Evolutionary conservation across 2,888 invertebrate species (phyloP).

Genomic region (Atethmia centrago): DNA sequence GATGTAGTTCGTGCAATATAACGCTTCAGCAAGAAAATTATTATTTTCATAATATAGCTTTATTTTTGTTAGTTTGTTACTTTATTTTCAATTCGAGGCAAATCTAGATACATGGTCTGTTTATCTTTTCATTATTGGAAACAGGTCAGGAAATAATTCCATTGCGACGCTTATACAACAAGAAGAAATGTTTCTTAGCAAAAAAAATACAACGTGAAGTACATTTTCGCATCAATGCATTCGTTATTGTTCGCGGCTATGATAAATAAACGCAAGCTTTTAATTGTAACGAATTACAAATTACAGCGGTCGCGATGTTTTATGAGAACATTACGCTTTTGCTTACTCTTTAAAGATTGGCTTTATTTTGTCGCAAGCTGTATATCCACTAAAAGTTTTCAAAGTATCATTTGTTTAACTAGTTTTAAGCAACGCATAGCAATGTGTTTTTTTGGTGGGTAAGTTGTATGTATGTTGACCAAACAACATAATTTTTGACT

Average conservation of each 20-base stretch:
- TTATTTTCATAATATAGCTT: neutral
- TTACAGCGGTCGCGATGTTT: neutral
- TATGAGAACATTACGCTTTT: slow-evolving; percentile 4
- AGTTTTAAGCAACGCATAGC: slow-evolving; percentile 11
- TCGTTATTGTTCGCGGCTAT: slow-evolving; percentile 10
- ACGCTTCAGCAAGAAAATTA: slow-evolving; percentile 9
- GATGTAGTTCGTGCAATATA: neutral
- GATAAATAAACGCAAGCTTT: slow-evolving; percentile 19
- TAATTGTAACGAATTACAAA: slow-evolving; percentile 17
- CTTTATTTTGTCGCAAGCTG: slow-evolving; percentile 9
- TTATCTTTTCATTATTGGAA: slow-evolving; percentile 1
- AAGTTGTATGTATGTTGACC: neutral
- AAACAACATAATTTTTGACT: neutral
- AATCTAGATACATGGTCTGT: neutral
- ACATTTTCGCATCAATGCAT: slow-evolving; percentile 16
- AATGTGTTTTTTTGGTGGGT: neutral
- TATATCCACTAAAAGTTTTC: neutral
- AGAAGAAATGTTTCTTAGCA: neutral
- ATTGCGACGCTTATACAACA: neutral
- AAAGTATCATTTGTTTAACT: neutral
- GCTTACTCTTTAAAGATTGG: slow-evolving; percentile 5
- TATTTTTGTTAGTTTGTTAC: neutral
- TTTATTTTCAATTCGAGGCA: neutral
- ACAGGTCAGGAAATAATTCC: neutral
- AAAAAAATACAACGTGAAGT: neutral